Evolutionary conservation across 2,888 invertebrate species (phyloP), one percentile per base, ranked within the genome.

Genomic region (Chrysolina americana): DNA sequence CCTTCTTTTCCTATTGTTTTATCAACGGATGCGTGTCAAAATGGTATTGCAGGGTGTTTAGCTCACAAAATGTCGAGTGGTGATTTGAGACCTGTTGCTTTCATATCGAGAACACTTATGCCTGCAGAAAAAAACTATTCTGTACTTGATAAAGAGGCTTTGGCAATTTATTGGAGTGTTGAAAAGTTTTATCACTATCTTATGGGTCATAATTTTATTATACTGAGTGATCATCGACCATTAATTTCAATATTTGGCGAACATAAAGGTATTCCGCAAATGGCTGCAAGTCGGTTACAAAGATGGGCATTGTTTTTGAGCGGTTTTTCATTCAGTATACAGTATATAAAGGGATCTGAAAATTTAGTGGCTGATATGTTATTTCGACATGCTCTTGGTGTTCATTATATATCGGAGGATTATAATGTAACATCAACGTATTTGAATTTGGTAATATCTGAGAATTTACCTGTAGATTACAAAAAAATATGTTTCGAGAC

Each of bases 1-100:
- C 76, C 78, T 9, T 23, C 73, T n/a, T 23, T 77, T 8, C 74
- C 76, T 10, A 66, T 78, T 23, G 47, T 76, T 21, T 41, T 79
- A 41, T 65, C 76, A 15, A 75, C 75, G 0, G 78, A 77, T 66
- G 76, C 75, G 0, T 70, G 72, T 1, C 23, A 71, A 13, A 15
- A 63, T 6, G 78, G 77, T 36, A 72, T 76, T 11, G 62, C 68
- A 2, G 78, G 74, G 10, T 53, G 68, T 0, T 47, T 77, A 28
- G 56, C 50, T 2, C 78, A 77, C 13, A 28, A 28, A 28, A 41
- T 44, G 28, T 53, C 65, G 0, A 19, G 74, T 48, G 79, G 79
- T 1, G 50, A 64, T n/a, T 76, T 76, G 41, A 50, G 28, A 56
- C 50, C 75, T 17, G 44, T 76, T 21, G 44, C 17, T 44, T 75